phyloP scores from a whole-genome alignment of 2,113 vertebrate species.

The Sinocyclocheilus grahami region DNA sequence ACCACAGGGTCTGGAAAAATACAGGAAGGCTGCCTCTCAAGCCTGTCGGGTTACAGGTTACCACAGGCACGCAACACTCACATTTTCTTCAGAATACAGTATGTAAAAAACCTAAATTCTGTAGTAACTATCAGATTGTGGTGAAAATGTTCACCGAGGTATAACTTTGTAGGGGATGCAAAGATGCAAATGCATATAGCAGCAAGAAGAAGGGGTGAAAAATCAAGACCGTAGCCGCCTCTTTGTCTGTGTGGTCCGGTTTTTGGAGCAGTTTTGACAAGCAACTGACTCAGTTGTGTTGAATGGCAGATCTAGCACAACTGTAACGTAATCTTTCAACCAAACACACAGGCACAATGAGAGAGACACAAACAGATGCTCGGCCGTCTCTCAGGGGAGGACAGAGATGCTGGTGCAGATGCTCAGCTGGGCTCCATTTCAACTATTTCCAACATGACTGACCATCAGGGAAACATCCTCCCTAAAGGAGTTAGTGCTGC shows the following conservation, averaged over 20 bases:
- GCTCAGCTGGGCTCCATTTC: slow-evolving; percentile 29
- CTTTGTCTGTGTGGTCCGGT: slow-evolving; percentile 40
- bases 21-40: not conserved
- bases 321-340: slow-evolving; percentile 8
- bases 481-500: not conserved
- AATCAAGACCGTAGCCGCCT: not conserved
- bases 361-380: slow-evolving; percentile 27
- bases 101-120: not conserved
- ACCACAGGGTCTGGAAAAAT: not conserved
- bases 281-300: slow-evolving; percentile 21
- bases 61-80: not conserved
- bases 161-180: not conserved
- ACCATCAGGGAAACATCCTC: not conserved
- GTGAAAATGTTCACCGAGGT: not conserved
- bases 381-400: not conserved
- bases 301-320: slow-evolving; percentile 32
- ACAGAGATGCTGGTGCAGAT: slow-evolving; percentile 17
- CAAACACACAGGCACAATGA: slow-evolving; percentile 5
- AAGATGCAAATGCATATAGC: not conserved
- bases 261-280: slow-evolving; percentile 1
- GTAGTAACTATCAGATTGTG: not conserved
- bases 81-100: not conserved
- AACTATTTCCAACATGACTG: slow-evolving; percentile 11
- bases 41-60: not conserved
- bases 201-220: not conserved